Percentiles rank a stretch among this genome's conserved stretches.
Evolutionary conservation across 1,140 invertebrate genomes (phyloP).

Genomic region (Trachymyrmex septentrionalis): DNA sequence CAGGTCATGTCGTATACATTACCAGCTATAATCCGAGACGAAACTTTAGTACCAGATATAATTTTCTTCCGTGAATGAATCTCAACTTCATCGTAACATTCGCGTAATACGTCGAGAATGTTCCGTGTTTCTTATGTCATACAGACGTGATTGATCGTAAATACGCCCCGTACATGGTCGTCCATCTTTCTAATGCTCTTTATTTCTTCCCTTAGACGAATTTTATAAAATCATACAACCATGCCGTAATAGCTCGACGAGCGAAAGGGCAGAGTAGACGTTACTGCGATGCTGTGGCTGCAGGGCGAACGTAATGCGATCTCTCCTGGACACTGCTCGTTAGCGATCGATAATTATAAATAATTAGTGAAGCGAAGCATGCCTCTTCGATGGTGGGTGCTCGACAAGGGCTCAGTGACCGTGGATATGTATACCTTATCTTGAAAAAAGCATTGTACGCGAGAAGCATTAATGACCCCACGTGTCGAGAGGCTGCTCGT

Average conservation of each 20-base stretch:
- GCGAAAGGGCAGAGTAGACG: neutral
- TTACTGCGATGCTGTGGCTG: conserved; percentile 34
- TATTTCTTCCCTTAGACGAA: conserved; percentile 42
- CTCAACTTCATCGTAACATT: conserved; percentile 51
- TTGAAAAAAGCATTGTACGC: conserved; percentile 13
- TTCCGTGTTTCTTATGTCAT: conserved; percentile 23
- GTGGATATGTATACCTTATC: conserved; percentile 24
- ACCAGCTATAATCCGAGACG: conserved; percentile 9
- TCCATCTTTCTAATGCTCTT: conserved; percentile 26
- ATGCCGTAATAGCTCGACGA: conserved; percentile 23
- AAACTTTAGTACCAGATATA: conserved; percentile 47
- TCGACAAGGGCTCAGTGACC: neutral
- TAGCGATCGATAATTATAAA: conserved; percentile 67
- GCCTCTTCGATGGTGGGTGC: conserved; percentile 4
- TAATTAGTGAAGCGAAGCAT: conserved; percentile 59
- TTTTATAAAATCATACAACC: conserved; percentile 51
- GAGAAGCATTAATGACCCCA: conserved; percentile 33
- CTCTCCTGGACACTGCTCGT: conserved; percentile 33
- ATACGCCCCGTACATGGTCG: neutral
- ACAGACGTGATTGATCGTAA: neutral
- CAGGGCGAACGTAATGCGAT: conserved; percentile 58
- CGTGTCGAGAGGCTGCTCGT: conserved; percentile 30
- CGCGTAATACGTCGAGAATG: conserved; percentile 29
- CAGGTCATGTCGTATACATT: conserved; percentile 19
- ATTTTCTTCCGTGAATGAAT: conserved; percentile 56